Percentiles rank a stretch among this genome's conserved stretches.
phyloP scores from a whole-genome alignment of 2,113 vertebrate genomes.

The Pteruthius melanotis region DNA sequence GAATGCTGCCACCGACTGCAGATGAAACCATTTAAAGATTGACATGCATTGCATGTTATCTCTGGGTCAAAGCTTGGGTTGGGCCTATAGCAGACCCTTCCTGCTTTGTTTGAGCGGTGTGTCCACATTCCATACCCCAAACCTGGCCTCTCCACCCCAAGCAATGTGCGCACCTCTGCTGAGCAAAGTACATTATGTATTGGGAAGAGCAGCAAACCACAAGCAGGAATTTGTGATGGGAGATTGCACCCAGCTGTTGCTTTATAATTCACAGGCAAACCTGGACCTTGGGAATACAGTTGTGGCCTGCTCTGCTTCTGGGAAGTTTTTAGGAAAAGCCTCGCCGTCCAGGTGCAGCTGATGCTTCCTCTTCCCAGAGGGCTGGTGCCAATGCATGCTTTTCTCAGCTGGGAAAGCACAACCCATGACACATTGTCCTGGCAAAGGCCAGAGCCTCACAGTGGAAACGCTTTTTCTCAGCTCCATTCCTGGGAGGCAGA shows the following conservation, averaged over 20 bases:
- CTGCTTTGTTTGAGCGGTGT: not conserved
- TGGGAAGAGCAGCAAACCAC: not conserved
- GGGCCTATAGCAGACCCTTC: not conserved
- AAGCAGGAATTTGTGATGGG: not conserved
- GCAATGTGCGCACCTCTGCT: not conserved
- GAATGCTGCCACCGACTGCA: conserved; percentile 1
- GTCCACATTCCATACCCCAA: not conserved
- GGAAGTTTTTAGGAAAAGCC: not conserved
- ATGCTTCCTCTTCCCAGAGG: not conserved
- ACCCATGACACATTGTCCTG: not conserved
- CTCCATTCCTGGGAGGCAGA: not conserved
- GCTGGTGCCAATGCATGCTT: fast-evolving
- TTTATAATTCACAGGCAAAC: not conserved
- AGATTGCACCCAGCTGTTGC: not conserved
- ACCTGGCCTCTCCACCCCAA: not conserved
- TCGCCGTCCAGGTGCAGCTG: not conserved
- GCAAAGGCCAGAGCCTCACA: not conserved
- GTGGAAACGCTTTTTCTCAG: not conserved
- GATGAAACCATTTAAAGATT: not conserved
- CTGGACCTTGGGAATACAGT: not conserved
- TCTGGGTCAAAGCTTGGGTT: not conserved
- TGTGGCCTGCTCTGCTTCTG: not conserved
- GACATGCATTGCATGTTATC: not conserved
- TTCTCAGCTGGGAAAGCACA: not conserved
- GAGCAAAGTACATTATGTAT: fast-evolving